phyloP scores from a whole-genome alignment of 2,113 vertebrate genomes.

The Peromyscus maniculatus region DNA sequence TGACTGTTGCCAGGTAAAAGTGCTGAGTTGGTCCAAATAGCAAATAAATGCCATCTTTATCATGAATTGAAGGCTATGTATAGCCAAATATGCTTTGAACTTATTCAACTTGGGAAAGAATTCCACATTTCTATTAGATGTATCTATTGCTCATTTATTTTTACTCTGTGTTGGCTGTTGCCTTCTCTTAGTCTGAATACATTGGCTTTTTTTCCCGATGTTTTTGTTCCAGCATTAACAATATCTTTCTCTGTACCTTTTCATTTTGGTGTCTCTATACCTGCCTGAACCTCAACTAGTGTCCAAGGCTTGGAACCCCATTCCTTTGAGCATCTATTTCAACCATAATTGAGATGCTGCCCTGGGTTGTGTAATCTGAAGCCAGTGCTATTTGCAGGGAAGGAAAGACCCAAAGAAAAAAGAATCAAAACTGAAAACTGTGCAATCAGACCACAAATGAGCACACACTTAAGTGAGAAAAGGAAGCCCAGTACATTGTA shows the following conservation, averaged over 20 bases:
- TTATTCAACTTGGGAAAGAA: slow-evolving; percentile 33
- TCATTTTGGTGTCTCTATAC: not conserved
- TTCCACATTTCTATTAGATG: not conserved
- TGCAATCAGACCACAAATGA: not conserved
- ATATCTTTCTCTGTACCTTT: not conserved
- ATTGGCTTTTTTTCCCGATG: not conserved
- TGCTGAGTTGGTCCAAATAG: not conserved
- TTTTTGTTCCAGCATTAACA: slow-evolving; percentile 25
- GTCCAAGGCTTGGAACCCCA: not conserved
- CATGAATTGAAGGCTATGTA: not conserved
- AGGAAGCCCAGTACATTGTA: not conserved
- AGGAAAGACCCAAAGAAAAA: not conserved
- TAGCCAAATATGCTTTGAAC: not conserved
- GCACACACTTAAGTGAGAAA: slow-evolving; percentile 20
- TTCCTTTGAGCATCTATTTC: not conserved
- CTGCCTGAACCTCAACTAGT: not conserved
- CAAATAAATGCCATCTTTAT: not conserved
- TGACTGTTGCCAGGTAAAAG: not conserved
- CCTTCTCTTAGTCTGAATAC: not conserved
- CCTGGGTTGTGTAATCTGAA: not conserved
- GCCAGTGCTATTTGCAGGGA: not conserved
- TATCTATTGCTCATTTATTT: not conserved
- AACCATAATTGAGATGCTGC: not conserved
- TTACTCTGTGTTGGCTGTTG: not conserved
- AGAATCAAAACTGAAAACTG: slow-evolving; percentile 19